Evolutionary conservation across 2,113 vertebrate species (phyloP).

Genomic region (Suncus etruscus): DNA sequence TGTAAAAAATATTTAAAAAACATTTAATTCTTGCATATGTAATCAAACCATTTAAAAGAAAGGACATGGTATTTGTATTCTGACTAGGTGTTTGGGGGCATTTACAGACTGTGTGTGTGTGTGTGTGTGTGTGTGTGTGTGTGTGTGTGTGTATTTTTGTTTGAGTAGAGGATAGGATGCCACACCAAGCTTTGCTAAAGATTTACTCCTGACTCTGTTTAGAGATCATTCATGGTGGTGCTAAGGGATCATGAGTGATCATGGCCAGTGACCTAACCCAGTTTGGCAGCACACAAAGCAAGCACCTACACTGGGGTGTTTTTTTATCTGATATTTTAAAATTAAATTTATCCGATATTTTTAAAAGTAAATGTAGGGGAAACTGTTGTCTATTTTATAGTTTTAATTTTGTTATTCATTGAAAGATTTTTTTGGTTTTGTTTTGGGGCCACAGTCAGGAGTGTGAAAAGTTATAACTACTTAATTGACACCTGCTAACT

Average conservation of each 20-base stretch:
- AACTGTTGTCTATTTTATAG: slow-evolving; percentile 43
- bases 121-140: slow-evolving; percentile 43
- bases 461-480: background rate
- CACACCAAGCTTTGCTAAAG: too few species aligned
- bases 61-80: slow-evolving; percentile 6
- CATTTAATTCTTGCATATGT: background rate
- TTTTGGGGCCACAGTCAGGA: background rate
- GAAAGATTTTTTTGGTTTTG: background rate
- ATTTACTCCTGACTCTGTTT: too few species aligned
- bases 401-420: slow-evolving; percentile 40
- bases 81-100: slow-evolving; percentile 17
- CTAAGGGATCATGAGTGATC: too few species aligned
- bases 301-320: background rate
- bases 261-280: too few species aligned
- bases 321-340: slow-evolving; percentile 15
- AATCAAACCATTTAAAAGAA: background rate
- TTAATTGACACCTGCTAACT: background rate
- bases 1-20: slow-evolving; percentile 8
- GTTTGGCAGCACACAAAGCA: too few species aligned
- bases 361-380: background rate
- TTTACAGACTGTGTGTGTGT: slow-evolving; percentile 48
- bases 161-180: too few species aligned
- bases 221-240: too few species aligned
- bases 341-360: slow-evolving; percentile 44
- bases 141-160: slow-evolving; percentile 15